These are phyloP conservation scores for Rhodophaea formosa DNA, from an alignment of 2,888 invertebrate genomes.

Conservation along the genomic window DNA sequence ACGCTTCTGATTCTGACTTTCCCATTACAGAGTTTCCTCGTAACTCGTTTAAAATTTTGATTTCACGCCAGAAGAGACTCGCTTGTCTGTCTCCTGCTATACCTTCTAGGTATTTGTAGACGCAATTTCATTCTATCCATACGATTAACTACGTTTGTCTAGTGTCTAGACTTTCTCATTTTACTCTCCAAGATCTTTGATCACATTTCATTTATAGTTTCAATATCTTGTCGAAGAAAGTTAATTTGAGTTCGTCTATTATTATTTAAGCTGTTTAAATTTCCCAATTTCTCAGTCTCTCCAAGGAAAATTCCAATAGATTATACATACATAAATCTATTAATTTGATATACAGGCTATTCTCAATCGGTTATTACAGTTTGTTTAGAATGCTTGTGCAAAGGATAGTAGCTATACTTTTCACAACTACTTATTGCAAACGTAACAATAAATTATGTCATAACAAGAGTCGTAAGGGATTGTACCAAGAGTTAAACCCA, in stretches of 20 bases:
- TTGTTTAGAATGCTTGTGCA: too few species aligned
- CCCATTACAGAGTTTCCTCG: not conserved
- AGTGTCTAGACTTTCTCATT: slow-evolving; percentile 1
- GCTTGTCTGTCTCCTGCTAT: not conserved
- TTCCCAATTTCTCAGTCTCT: too few species aligned
- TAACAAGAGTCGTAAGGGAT: too few species aligned
- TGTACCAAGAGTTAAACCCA: too few species aligned
- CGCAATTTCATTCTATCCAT: not conserved
- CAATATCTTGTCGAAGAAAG: not conserved
- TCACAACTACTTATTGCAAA: too few species aligned
- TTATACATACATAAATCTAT: too few species aligned
- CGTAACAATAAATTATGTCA: too few species aligned
- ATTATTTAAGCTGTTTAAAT: too few species aligned
- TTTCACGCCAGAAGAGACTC: slow-evolving; percentile 4
- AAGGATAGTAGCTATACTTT: too few species aligned
- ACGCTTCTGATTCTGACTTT: slow-evolving; percentile 4
- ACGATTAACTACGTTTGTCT: not conserved
- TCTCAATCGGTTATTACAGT: too few species aligned
- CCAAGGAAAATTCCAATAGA: too few species aligned
- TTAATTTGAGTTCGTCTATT: not conserved
- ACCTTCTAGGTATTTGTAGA: not conserved
- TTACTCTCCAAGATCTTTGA: not conserved
- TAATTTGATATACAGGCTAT: too few species aligned
- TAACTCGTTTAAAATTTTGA: slow-evolving; percentile 5
- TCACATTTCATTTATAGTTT: not conserved